Evolutionary conservation across 1,140 invertebrate genomes (phyloP).

Genomic region (Oreohelix idahoensis): DNA sequence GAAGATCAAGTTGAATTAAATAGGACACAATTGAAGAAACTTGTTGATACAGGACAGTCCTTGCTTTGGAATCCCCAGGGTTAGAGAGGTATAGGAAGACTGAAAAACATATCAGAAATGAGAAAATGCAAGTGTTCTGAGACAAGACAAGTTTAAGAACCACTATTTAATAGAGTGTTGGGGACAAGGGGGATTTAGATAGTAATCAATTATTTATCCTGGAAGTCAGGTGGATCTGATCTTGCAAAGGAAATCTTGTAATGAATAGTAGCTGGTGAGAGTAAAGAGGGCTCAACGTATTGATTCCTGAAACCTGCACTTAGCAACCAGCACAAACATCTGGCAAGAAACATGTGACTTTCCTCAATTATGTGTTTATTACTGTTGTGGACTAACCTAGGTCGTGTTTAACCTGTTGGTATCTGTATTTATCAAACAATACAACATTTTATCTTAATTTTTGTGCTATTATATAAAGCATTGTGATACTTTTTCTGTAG

Average conservation of each 20-base stretch:
- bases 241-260: background rate
- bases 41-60: too few relatives aligned
- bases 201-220: background rate
- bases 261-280: background rate
- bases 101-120: too few relatives aligned
- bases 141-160: background rate
- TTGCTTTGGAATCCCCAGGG: too few relatives aligned
- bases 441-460: too few relatives aligned
- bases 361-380: background rate
- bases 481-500: too few relatives aligned
- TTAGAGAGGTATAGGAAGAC: too few relatives aligned
- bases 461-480: too few relatives aligned
- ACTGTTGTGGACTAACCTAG: background rate
- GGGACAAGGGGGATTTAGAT: background rate
- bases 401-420: background rate
- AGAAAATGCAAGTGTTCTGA: background rate
- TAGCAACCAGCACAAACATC: background rate
- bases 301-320: background rate
- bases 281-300: background rate
- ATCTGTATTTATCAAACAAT: too few relatives aligned
- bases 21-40: too few relatives aligned
- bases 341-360: background rate
- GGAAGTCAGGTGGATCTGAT: background rate
- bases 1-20: too few relatives aligned
- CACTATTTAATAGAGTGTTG: background rate